phyloP scores from a whole-genome alignment of 1,140 invertebrate genomes.

The Drosophila fuyamai region DNA sequence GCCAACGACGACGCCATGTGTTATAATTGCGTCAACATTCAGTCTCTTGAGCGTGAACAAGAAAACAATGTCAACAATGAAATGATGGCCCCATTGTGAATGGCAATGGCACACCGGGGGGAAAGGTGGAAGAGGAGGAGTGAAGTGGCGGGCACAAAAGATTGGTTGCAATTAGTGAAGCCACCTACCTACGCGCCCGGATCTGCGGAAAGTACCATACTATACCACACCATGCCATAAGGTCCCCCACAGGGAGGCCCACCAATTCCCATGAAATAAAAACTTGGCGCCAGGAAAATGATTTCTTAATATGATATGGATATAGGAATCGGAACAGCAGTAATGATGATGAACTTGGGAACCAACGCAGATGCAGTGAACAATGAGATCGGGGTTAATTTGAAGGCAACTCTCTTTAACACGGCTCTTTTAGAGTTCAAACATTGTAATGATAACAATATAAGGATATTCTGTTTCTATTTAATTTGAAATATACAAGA shows the following conservation, averaged over 20 bases:
- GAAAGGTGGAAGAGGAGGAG: not conserved
- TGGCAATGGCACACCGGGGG: constrained; percentile 12
- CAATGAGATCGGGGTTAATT: constrained; percentile 12
- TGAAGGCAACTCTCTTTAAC: not conserved
- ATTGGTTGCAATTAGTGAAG: constrained; percentile 63
- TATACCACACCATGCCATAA: constrained; percentile 3
- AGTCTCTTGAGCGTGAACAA: constrained; percentile 61
- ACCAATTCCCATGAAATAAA: constrained; percentile 55
- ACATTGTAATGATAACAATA: not conserved
- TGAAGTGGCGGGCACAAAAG: constrained; percentile 42
- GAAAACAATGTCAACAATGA: constrained; percentile 77
- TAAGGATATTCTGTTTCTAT: no score
- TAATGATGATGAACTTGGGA: constrained; percentile 6
- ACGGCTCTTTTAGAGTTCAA: not conserved
- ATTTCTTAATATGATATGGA: constrained; percentile 51
- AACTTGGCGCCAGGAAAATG: constrained; percentile 53
- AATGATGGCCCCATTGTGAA: constrained; percentile 62
- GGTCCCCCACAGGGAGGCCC: constrained; percentile 27
- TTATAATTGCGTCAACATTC: constrained; percentile 74
- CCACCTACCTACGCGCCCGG: constrained; percentile 34
- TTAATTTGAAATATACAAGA: no score
- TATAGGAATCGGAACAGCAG: constrained; percentile 32
- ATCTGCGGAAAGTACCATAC: constrained; percentile 10
- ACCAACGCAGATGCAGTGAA: constrained; percentile 1
- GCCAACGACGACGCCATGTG: constrained; percentile 40